Conservation (phyloP, 2,888 invertebrate species). For the Scaptomyza reducta region DNA sequence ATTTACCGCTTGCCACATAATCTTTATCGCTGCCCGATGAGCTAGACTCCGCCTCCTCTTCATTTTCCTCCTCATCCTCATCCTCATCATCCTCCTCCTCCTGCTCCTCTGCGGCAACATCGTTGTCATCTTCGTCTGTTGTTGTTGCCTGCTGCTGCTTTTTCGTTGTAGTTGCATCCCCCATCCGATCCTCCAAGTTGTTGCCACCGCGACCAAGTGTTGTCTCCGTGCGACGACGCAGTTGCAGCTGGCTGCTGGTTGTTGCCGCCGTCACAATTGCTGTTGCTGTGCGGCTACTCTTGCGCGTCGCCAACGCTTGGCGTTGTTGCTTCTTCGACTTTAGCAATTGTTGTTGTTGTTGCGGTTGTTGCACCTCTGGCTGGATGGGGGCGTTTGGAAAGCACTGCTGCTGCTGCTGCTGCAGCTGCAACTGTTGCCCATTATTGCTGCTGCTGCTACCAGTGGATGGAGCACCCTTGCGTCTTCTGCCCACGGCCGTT, state of each 20-base stretch:
- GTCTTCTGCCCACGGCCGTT: constrained; percentile 62
- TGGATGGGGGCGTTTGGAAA: constrained; percentile 84
- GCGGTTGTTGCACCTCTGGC: constrained; percentile 71
- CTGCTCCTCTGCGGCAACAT: too few relatives aligned
- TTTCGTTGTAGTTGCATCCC: constrained; percentile 70
- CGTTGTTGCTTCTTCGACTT: constrained; percentile 21
- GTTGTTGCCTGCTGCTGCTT: constrained; percentile 15
- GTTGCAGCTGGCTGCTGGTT: constrained; percentile 78
- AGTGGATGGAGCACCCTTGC: constrained; percentile 55
- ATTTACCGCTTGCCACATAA: constrained; percentile 55
- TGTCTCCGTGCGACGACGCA: constrained; percentile 68
- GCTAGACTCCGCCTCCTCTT: constrained; percentile 33
- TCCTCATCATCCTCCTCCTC: constrained; percentile 9
- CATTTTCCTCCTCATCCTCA: constrained; percentile 45
- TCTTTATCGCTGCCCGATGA: constrained; percentile 71
- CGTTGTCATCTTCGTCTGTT: neutral
- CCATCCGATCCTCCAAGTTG: constrained; percentile 84
- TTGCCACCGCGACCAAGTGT: constrained; percentile 64
- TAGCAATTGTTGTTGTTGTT: constrained; percentile 30
- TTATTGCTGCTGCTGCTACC: constrained; percentile 57
- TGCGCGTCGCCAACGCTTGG: constrained; percentile 71
- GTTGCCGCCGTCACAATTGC: constrained; percentile 82
- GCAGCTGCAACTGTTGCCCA: constrained; percentile 38
- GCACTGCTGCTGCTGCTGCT: constrained; percentile 62
- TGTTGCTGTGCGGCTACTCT: constrained; percentile 81